Conservation (phyloP, 2,113 vertebrate species). For the Carettochelys insculpta region DNA sequence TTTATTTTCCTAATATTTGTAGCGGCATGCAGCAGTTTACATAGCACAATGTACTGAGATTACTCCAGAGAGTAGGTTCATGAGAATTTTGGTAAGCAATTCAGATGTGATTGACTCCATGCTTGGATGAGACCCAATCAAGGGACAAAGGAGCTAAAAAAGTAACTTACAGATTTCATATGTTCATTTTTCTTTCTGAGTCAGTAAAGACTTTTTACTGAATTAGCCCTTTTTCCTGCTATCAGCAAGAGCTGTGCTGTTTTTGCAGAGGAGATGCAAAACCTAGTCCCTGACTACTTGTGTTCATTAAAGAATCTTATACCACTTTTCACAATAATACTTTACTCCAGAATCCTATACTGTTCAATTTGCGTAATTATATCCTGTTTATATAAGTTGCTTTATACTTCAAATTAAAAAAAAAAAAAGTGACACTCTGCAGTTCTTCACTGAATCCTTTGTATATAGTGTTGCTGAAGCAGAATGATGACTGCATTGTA, state of each 20-base stretch:
- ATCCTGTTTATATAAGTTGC: neutral
- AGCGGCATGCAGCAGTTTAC: neutral
- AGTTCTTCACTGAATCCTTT: neutral
- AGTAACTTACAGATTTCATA: neutral
- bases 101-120: conserved; percentile 30
- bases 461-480: neutral
- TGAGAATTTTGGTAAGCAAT: conserved; percentile 14
- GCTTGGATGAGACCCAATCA: conserved; percentile 25
- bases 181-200: conserved; percentile 26
- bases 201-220: conserved; percentile 34
- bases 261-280: conserved; percentile 33
- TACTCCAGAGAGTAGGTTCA: neutral
- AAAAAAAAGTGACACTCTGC: neutral
- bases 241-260: conserved; percentile 1
- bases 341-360: conserved; percentile 3
- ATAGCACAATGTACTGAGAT: conserved; percentile 22
- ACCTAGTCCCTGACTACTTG: neutral
- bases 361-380: neutral
- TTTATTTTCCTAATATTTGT: neutral
- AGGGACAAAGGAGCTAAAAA: conserved; percentile 45
- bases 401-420: neutral
- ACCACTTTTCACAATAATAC: neutral
- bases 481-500: neutral
- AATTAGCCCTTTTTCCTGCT: conserved; percentile 35
- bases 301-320: neutral